These are phyloP conservation scores for Cyclophora albipunctata DNA, from an alignment of 2,888 invertebrate genomes.

Conservation along the genomic window DNA sequence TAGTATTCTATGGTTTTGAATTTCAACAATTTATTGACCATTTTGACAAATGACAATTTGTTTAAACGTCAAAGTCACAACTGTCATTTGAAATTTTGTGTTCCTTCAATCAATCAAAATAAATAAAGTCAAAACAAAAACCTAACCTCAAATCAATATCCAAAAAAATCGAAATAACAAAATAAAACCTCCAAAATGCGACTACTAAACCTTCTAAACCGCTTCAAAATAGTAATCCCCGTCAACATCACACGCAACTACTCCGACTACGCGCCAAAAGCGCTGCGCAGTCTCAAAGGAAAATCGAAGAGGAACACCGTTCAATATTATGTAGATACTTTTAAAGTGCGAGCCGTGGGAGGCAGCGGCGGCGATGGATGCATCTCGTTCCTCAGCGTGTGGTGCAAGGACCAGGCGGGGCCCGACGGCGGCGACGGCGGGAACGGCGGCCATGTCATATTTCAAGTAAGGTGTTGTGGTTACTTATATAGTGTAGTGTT, in stretches of 20 bases:
- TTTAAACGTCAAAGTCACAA: no score
- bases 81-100: no score
- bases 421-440: conserved; percentile 99
- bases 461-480: conserved; percentile 54
- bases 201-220: conserved; percentile 25
- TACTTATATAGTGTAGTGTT: conserved; percentile 3
- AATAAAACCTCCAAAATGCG: conserved; percentile 20
- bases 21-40: no score
- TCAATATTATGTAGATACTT: conserved; percentile 83
- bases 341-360: conserved; percentile 79
- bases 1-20: no score
- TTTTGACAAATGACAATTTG: no score
- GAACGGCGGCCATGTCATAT: conserved; percentile 94
- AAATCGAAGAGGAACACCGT: conserved; percentile 54
- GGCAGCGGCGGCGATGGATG: conserved; percentile 96
- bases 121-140: no score
- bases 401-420: conserved; percentile 91
- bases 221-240: conserved; percentile 19
- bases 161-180: neutral
- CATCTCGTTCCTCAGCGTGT: conserved; percentile 88
- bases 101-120: no score
- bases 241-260: conserved; percentile 25
- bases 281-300: conserved; percentile 55
- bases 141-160: no score
- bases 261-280: conserved; percentile 45